Evolutionary conservation across 2,888 invertebrate species (phyloP), one percentile per base, ranked within the genome.

Genomic region (Perizoma affinitatum): DNA sequence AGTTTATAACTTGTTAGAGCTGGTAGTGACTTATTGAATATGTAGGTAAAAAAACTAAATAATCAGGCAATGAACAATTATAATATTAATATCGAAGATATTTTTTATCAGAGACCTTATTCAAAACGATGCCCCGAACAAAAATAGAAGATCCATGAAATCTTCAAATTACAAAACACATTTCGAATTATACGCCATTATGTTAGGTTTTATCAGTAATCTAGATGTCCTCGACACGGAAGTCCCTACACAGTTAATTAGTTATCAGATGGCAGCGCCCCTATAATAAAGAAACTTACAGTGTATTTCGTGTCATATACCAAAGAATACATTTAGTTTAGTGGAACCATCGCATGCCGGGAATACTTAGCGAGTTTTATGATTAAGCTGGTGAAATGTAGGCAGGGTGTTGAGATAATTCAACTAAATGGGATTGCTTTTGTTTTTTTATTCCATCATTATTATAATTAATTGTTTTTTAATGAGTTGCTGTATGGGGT

Each of bases 231-330:
- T 54, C 41, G 67, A 62, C 75, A 78, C 75, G 77, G 76, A 76
- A 76, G 76, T 42, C 70, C 57, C 64, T 46, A 54, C 69, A 67
- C 65, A 63, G 66, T 74, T 75, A 76, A 79, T 76, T 74, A 67
- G 63, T 71, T 76, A 78, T 77, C 74, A 59, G 70, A 73, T 73
- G 65, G 70, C n/a, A 54, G 53, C 46, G 54, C 61, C 62, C 54
- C 58, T 62, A 58, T 58, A 47, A 8, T 42, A 46, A 43, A 50
- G 4, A 46, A 41, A 40, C 40, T 8, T 4, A 11, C 10, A 22
- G 44, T 4, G n/a, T 10, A 46, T 9, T 6, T 22, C 11, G 2
- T 8, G 8, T 33, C 8, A 33, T 46, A 10, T 46, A 35, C 7
- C n/a, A 22, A n/a, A 5, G 44, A 6, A 7, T 44, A 11, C 7